Evolutionary conservation across 2,113 vertebrate species (phyloP).

Genomic region (Furnarius figulus): DNA sequence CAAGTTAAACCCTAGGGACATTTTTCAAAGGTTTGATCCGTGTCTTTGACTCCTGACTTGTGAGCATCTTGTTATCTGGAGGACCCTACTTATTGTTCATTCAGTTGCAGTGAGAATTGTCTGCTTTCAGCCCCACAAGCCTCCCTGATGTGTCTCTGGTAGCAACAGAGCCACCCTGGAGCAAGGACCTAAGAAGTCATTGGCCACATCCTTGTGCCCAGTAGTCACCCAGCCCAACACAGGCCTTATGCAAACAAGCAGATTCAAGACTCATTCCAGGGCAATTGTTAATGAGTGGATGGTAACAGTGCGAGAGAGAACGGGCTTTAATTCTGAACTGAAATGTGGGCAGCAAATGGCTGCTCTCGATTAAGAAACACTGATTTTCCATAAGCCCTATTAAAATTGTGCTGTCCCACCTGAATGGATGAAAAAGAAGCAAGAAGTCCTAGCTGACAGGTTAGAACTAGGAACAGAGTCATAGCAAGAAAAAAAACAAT

Average conservation of each 20-base stretch:
- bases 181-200: neutral
- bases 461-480: neutral
- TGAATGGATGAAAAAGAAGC: neutral
- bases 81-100: neutral
- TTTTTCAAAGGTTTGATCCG: neutral
- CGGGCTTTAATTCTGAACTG: neutral
- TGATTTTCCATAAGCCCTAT: neutral
- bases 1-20: neutral
- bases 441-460: neutral
- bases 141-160: neutral
- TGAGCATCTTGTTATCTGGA: neutral
- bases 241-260: rapidly evolving
- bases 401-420: neutral
- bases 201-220: neutral
- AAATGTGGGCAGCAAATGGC: neutral
- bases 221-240: neutral
- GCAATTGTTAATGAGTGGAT: neutral
- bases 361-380: neutral
- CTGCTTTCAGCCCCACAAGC: neutral
- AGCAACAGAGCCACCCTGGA: neutral
- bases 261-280: neutral
- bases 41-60: neutral
- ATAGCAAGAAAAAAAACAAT: neutral
- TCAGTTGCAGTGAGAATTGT: neutral
- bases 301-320: neutral